These are phyloP conservation scores for Colaptes auratus DNA, from an alignment of 2,113 vertebrate genomes.

Conservation along the genomic window DNA sequence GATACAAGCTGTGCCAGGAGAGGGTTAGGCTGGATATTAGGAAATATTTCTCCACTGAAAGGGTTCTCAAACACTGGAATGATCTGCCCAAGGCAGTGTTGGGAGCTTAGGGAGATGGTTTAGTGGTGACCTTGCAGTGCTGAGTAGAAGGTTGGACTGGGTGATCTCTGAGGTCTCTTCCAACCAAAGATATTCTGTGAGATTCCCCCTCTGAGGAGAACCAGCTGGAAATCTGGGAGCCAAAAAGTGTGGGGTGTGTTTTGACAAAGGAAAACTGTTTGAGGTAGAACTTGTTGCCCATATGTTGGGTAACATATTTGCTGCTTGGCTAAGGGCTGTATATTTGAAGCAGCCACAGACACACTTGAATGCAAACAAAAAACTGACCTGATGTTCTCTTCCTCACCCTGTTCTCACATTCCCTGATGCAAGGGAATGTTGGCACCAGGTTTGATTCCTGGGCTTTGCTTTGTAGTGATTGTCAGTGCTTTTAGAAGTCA, in stretches of 20 bases:
- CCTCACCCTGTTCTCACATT: background rate
- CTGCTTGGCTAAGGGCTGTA: background rate
- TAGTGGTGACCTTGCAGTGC: no score
- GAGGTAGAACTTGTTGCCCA: background rate
- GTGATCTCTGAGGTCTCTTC: no score
- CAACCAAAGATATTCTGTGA: background rate
- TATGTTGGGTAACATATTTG: background rate
- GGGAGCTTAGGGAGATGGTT: no score
- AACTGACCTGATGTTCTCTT: background rate
- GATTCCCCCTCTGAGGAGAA: background rate
- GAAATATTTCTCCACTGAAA: no score
- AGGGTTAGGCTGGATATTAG: no score
- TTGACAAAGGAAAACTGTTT: background rate
- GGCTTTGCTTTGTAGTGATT: background rate
- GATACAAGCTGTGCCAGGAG: no score
- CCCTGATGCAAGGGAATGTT: background rate
- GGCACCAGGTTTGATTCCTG: background rate
- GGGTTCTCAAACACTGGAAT: no score
- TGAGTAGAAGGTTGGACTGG: no score
- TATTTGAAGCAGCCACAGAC: background rate
- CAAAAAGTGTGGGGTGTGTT: background rate
- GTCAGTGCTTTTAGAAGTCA: background rate
- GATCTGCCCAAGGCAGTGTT: no score
- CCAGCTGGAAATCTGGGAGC: background rate
- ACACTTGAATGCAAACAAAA: background rate